These are phyloP conservation scores for Calycopis cecrops DNA, from an alignment of 1,140 invertebrate genomes.

Conservation along the genomic window DNA sequence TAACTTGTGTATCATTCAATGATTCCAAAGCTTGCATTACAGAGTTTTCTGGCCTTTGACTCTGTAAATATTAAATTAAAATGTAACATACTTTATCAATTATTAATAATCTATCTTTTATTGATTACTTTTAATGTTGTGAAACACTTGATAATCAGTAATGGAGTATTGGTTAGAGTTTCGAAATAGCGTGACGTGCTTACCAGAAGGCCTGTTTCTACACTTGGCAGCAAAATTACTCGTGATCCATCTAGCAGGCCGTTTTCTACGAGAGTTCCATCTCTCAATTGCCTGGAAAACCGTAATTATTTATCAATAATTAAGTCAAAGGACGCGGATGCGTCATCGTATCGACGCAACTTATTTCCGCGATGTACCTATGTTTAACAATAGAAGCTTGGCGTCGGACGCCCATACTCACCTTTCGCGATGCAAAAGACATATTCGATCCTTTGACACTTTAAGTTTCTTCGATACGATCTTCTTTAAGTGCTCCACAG, in stretches of 20 bases:
- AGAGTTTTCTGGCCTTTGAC: slow-evolving; percentile 92
- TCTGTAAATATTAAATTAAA: slow-evolving; percentile 78
- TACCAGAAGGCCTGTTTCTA: slow-evolving; percentile 95
- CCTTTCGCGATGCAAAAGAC: slow-evolving; percentile 93
- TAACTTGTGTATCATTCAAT: slow-evolving; percentile 94
- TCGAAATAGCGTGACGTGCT: slow-evolving; percentile 74
- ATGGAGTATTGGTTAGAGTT: slow-evolving; percentile 41
- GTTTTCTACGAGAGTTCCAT: slow-evolving; percentile 91
- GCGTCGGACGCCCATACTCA: slow-evolving; percentile 76
- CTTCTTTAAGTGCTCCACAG: slow-evolving; percentile 92
- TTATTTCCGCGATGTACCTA: slow-evolving; percentile 68
- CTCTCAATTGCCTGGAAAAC: slow-evolving; percentile 86
- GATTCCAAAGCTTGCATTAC: slow-evolving; percentile 96
- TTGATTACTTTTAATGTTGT: slow-evolving; percentile 57
- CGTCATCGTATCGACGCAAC: slow-evolving; percentile 72
- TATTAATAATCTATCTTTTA: slow-evolving; percentile 39
- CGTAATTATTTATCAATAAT: slow-evolving; percentile 53
- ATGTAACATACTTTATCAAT: slow-evolving; percentile 25
- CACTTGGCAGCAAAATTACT: slow-evolving; percentile 92
- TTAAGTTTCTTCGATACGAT: slow-evolving; percentile 93
- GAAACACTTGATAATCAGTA: slow-evolving; percentile 62
- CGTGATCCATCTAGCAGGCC: slow-evolving; percentile 90
- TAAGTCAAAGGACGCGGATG: slow-evolving; percentile 65
- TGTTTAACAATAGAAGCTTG: slow-evolving; percentile 72
- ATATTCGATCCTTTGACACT: slow-evolving; percentile 94